Percentiles rank a stretch among this genome's conserved stretches.
Evolutionary conservation across 2,113 vertebrate species (phyloP).

Genomic region (Brachyhypopomus occidentalis): DNA sequence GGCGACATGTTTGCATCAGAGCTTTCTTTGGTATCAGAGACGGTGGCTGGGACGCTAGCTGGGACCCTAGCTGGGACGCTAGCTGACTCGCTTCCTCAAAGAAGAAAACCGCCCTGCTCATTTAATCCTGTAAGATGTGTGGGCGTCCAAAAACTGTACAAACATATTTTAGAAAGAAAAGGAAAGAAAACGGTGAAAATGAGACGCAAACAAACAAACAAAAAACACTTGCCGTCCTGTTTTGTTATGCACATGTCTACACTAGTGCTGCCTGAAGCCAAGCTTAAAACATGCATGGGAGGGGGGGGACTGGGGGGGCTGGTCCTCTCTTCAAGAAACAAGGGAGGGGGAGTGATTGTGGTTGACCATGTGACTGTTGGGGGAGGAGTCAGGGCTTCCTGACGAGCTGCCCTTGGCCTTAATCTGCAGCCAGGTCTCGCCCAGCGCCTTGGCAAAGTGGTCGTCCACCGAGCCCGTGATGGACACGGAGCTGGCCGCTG

Average conservation of each 20-base stretch:
- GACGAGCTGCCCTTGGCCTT: constrained; percentile 90
- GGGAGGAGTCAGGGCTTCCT: constrained; percentile 87
- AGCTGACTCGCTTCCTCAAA: constrained; percentile 62
- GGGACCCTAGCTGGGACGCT: constrained; percentile 75
- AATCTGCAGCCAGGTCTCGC: constrained; percentile 96
- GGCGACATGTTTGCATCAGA: constrained; percentile 78
- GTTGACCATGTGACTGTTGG: constrained; percentile 90
- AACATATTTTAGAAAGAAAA: constrained; percentile 44
- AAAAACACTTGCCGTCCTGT: constrained; percentile 65
- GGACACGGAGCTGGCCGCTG: constrained; percentile 92
- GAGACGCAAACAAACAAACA: constrained; percentile 36
- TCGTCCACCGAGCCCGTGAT: constrained; percentile 97
- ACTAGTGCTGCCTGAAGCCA: constrained; percentile 78
- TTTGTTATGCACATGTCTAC: constrained; percentile 73
- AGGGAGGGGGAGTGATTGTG: constrained; percentile 95
- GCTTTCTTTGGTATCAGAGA: constrained; percentile 94
- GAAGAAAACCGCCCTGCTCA: constrained; percentile 68
- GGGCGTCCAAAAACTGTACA: constrained; percentile 75
- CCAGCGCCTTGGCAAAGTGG: constrained; percentile 98
- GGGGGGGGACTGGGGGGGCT: neutral
- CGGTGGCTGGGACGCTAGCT: constrained; percentile 78
- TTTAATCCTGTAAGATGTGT: constrained; percentile 63
- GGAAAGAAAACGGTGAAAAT: constrained; percentile 58
- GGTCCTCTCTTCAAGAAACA: constrained; percentile 82
- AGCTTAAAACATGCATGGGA: constrained; percentile 77